Conservation (phyloP, 1,140 invertebrate genomes). For the Zaprionus vittiger region DNA sequence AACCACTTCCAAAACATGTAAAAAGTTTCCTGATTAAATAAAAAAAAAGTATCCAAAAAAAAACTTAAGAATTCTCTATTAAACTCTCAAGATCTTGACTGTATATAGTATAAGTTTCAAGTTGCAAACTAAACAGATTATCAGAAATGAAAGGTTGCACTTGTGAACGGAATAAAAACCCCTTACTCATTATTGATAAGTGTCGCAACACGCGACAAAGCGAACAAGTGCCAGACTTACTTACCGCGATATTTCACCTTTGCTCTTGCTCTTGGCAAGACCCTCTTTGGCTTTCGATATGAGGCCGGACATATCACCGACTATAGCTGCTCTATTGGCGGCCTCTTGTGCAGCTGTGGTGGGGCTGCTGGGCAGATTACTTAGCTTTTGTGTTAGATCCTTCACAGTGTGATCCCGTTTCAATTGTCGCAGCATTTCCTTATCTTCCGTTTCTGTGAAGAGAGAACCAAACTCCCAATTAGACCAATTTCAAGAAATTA, state of each 20-base stretch:
- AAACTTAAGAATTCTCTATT: background rate
- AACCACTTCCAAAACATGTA: background rate
- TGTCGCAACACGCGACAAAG: background rate
- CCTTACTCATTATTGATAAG: background rate
- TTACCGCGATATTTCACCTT: conserved; percentile 85
- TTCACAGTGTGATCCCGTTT: conserved; percentile 92
- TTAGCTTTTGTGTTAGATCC: conserved; percentile 93
- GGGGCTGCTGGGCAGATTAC: conserved; percentile 87
- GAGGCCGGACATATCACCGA: conserved; percentile 93
- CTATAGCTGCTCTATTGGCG: conserved; percentile 85
- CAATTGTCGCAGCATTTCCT: conserved; percentile 84
- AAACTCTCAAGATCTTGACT: conserved; percentile 4
- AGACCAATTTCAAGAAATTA: background rate
- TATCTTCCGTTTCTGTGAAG: conserved; percentile 72
- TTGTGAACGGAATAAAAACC: background rate
- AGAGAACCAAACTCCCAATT: background rate
- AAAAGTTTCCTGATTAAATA: conserved; percentile 32
- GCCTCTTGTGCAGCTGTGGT: conserved; percentile 78
- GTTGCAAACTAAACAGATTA: background rate
- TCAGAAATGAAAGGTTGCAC: background rate
- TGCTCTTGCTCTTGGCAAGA: conserved; percentile 92
- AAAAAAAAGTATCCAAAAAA: background rate
- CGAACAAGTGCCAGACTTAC: conserved; percentile 48
- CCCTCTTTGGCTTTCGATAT: conserved; percentile 97
- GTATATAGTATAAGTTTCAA: background rate